Evolutionary conservation across 2,797 vertebrate genomes (phyloP), one percentile per base, ranked within the genome.

Genomic region (Coendou prehensilis): DNA sequence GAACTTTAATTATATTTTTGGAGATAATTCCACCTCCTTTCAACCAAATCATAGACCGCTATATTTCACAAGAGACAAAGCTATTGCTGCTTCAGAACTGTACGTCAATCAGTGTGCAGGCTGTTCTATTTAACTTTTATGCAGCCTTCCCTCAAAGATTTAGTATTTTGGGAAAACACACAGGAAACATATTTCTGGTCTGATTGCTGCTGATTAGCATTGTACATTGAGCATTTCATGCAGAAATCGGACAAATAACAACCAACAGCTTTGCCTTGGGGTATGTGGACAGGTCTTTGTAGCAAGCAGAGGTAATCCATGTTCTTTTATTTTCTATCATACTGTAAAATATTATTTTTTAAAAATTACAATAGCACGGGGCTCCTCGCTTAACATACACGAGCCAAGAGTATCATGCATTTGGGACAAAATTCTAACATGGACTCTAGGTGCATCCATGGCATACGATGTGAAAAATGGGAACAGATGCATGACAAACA

Each of bases 401-500:
- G 8, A 86, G 20, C 6, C 20, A 50, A 61, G 75, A 78, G 9
- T 20, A 45, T 13, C 2, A 59, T 1, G 3, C 23, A 5, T 28
- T 73, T 37, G 41, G 20, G 1, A 54, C 23, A 45, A 30, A 14
- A 22, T 9, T 50, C 10, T n/a, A 18, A 47, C 13, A 8, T 4
- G 1, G 45, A 23, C 30, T 33, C 45, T 17, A 9, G 59, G 33
- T 18, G 1, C 10, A n/a, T 1, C 22, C 3, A 6, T 9, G 15
- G 13, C 0, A 33, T 0, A 1, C 0, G 4, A 6, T 0, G 3
- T 45, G 56, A 75, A 13, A 18, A 7, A 26, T 4, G 22, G 47
- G 17, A 50, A 26, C 2, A 52, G 2, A 37, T 0, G 1, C 6
- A 0, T 4, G 4, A 0, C 2, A 13, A 5, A 1, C 0, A 2